phyloP scores from a whole-genome alignment of 2,888 invertebrate genomes.

The Acleris emargana region DNA sequence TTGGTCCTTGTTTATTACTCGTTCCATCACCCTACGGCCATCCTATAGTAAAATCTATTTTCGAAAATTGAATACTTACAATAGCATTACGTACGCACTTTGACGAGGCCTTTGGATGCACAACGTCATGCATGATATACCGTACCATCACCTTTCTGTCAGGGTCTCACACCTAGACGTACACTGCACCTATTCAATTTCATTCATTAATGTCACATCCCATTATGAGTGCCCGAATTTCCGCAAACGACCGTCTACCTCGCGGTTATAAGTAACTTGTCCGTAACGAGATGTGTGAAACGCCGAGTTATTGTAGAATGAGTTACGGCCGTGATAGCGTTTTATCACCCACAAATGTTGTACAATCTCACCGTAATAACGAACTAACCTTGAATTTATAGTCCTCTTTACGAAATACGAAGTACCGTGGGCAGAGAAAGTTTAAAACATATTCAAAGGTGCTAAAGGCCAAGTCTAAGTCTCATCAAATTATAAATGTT shows the following conservation, averaged over 20 bases:
- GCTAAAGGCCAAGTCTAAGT: not conserved
- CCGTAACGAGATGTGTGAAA: constrained; percentile 57
- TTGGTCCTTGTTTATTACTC: too few relatives aligned
- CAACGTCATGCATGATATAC: too few relatives aligned
- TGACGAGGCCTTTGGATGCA: too few relatives aligned
- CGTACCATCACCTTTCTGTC: too few relatives aligned
- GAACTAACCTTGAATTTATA: constrained; percentile 78
- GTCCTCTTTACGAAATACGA: constrained; percentile 73
- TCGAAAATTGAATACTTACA: too few relatives aligned
- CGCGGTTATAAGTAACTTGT: constrained; percentile 38
- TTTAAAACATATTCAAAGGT: constrained; percentile 3
- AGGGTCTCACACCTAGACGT: too few relatives aligned
- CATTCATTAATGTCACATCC: too few relatives aligned
- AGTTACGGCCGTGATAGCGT: constrained; percentile 69
- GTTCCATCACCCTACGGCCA: too few relatives aligned
- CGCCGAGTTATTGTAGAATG: constrained; percentile 63
- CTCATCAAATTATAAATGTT: not conserved
- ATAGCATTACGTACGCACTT: too few relatives aligned
- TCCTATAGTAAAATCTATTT: too few relatives aligned
- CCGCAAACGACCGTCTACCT: not conserved
- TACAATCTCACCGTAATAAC: constrained; percentile 76
- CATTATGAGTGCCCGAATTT: too few relatives aligned
- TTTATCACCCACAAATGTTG: constrained; percentile 73
- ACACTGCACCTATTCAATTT: too few relatives aligned
- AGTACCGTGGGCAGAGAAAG: constrained; percentile 56